Conservation (phyloP, 2,797 vertebrate species). For the Hippoglossus hippoglossus region DNA sequence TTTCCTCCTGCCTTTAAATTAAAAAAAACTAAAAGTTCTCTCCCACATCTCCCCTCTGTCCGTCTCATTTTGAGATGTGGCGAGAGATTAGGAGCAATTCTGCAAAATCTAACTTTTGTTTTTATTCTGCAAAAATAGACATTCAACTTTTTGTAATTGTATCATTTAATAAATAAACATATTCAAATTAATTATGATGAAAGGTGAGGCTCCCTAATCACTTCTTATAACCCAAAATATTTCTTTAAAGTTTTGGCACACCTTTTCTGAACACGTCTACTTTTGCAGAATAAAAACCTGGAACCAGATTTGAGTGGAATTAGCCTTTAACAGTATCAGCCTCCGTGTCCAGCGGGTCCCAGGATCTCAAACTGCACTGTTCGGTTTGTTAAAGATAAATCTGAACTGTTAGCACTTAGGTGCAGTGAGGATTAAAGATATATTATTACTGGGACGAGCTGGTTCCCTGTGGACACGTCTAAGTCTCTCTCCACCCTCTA, state of each 20-base stretch:
- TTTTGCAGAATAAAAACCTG: constrained; percentile 32
- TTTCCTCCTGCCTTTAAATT: background rate
- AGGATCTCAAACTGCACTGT: background rate
- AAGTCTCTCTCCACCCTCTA: constrained; percentile 79
- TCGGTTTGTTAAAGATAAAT: too few species aligned
- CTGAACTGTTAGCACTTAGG: too few species aligned
- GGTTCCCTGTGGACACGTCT: constrained; percentile 51
- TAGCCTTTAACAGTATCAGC: constrained; percentile 13
- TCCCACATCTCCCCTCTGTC: constrained; percentile 9
- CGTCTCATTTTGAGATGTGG: background rate
- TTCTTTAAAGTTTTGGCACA: too few species aligned
- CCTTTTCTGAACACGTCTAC: background rate
- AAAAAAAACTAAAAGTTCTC: background rate
- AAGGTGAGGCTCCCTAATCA: too few species aligned
- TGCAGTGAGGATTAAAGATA: too few species aligned
- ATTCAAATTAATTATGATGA: too few species aligned
- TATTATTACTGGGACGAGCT: too few species aligned
- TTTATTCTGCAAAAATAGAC: constrained; percentile 26
- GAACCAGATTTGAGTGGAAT: constrained; percentile 18
- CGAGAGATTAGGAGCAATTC: too few species aligned
- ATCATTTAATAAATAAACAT: too few species aligned
- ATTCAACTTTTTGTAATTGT: too few species aligned
- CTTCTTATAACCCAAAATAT: too few species aligned
- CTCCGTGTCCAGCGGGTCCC: constrained; percentile 42
- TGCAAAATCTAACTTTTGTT: constrained; percentile 4